phyloP scores from a whole-genome alignment of 2,888 invertebrate genomes.

The Protodeltote pygarga region DNA sequence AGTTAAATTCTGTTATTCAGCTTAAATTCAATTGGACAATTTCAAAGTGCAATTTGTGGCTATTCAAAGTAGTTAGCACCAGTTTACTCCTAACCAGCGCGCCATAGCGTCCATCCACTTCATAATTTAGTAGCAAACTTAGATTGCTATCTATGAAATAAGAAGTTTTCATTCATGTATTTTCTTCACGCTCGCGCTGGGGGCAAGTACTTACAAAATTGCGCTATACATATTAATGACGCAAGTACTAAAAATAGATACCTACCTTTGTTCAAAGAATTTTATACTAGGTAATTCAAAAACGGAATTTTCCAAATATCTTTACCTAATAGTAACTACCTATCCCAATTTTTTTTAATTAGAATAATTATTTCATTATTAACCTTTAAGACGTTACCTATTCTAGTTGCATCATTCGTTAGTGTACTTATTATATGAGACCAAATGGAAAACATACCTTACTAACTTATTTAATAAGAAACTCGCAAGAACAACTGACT shows the following conservation, averaged over 20 bases:
- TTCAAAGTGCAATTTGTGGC: conserved; percentile 1
- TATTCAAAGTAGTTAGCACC: not conserved
- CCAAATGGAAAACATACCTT: too few relatives aligned
- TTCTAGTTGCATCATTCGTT: too few relatives aligned
- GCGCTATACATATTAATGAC: not conserved
- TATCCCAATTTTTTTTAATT: too few relatives aligned
- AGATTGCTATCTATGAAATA: conserved; percentile 1
- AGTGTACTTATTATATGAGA: too few relatives aligned
- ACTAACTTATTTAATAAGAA: too few relatives aligned
- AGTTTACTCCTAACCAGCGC: not conserved
- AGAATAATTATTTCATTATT: too few relatives aligned
- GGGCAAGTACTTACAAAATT: not conserved
- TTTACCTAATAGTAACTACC: too few relatives aligned
- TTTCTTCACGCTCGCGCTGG: not conserved
- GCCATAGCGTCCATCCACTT: not conserved
- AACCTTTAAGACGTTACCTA: too few relatives aligned
- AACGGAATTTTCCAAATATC: too few relatives aligned
- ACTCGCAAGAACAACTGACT: too few relatives aligned
- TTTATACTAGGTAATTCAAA: too few relatives aligned
- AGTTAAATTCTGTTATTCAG: conserved; percentile 13
- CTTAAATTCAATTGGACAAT: conserved; percentile 8
- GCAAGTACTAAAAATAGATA: not conserved
- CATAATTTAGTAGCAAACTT: conserved; percentile 7
- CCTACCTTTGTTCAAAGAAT: too few relatives aligned
- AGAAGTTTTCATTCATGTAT: not conserved